A percentile compares a stretch with the other conserved stretches of the same genome.
phyloP scores from a whole-genome alignment of 2,797 vertebrate species.

The Yasuhikotakia modesta region DNA sequence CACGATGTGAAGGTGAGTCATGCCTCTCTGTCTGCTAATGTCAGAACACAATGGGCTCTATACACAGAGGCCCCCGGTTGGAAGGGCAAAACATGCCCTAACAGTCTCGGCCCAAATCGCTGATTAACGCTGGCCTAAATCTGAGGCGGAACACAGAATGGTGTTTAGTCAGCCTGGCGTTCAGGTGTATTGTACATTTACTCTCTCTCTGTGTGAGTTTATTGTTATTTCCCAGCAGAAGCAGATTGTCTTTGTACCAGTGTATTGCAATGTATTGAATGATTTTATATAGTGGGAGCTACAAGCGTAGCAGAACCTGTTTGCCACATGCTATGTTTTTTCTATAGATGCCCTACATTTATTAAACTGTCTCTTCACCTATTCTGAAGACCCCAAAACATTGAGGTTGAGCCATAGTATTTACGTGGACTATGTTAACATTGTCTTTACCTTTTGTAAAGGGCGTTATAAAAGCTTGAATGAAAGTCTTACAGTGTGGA shows the following conservation, averaged over 20 bases:
- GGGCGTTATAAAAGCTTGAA: too few species aligned
- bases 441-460: too few species aligned
- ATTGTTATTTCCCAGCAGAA: neutral
- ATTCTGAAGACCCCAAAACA: neutral
- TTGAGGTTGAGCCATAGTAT: too few species aligned
- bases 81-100: slow-evolving; percentile 71
- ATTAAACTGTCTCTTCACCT: neutral
- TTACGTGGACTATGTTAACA: too few species aligned
- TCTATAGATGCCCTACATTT: too few species aligned
- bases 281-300: neutral
- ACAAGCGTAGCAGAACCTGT: neutral
- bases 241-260: neutral
- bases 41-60: slow-evolving; percentile 72
- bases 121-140: slow-evolving; percentile 25
- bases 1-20: slow-evolving; percentile 72
- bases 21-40: slow-evolving; percentile 66
- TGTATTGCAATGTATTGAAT: neutral
- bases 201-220: neutral
- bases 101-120: slow-evolving; percentile 57
- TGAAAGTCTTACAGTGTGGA: too few species aligned
- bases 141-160: slow-evolving; percentile 9
- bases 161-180: slow-evolving; percentile 1
- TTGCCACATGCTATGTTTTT: neutral
- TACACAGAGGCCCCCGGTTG: slow-evolving; percentile 68
- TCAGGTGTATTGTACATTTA: slow-evolving; percentile 43